Evolutionary conservation across 1,140 invertebrate genomes (phyloP).

Genomic region (Hycleus phaleratus): DNA sequence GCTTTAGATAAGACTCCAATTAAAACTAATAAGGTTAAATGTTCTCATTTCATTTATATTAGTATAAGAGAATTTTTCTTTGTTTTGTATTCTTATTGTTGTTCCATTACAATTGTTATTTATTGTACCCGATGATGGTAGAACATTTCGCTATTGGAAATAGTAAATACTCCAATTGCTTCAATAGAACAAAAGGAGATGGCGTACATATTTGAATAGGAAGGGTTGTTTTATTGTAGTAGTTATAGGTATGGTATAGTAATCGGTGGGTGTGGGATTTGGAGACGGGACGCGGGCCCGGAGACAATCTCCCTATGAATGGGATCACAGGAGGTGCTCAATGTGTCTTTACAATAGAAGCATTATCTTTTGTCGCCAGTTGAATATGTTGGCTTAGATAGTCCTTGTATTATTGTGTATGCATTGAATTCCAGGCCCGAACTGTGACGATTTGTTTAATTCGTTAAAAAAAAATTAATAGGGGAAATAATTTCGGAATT

Average conservation of each 20-base stretch:
- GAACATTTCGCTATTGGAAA: neutral
- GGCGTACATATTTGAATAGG: constrained; percentile 22
- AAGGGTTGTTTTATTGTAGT: too few species aligned
- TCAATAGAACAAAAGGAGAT: constrained; percentile 37
- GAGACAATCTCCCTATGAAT: constrained; percentile 40
- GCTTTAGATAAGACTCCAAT: too few species aligned
- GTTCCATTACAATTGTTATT: too few species aligned
- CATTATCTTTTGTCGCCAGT: constrained; percentile 43
- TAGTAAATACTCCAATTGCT: constrained; percentile 28
- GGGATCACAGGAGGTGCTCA: constrained; percentile 41
- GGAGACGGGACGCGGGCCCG: constrained; percentile 31
- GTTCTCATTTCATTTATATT: too few species aligned
- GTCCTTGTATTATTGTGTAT: constrained; percentile 28
- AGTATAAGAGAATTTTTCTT: too few species aligned
- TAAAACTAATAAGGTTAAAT: too few species aligned
- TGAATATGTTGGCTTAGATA: constrained; percentile 42
- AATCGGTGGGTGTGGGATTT: constrained; percentile 22
- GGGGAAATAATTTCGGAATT: too few species aligned
- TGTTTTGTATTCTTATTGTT: too few species aligned
- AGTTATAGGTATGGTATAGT: constrained; percentile 31
- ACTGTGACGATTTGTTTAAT: too few species aligned
- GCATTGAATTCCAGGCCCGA: constrained; percentile 12
- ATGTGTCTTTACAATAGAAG: constrained; percentile 39
- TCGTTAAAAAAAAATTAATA: too few species aligned
- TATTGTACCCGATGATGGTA: too few species aligned